Percentiles rank a stretch among this genome's conserved stretches.
Conservation (phyloP, 2,113 vertebrate species). For the Sitta europaea region DNA sequence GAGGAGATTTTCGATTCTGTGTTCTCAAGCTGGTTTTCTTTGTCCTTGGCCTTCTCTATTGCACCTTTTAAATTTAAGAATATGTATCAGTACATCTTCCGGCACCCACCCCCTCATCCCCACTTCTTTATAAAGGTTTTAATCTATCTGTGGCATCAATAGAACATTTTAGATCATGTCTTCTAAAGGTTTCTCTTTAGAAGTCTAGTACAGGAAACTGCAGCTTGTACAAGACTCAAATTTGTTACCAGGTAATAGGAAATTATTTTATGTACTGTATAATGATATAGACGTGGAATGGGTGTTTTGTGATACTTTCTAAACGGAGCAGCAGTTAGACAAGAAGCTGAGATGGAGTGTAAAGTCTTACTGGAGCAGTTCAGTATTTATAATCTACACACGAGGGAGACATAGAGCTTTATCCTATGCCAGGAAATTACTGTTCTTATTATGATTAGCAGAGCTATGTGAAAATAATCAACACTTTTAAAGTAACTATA, state of each 20-base stretch:
- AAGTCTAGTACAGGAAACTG: neutral
- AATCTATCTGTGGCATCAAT: neutral
- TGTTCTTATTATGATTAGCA: neutral
- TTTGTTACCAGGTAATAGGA: neutral
- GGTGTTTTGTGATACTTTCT: neutral
- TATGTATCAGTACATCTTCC: neutral
- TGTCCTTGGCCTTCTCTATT: neutral
- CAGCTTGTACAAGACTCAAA: neutral
- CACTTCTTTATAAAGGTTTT: neutral
- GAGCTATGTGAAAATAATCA: neutral
- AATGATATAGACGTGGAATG: neutral
- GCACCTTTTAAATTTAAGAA: neutral
- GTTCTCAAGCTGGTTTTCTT: neutral
- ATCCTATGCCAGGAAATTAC: neutral
- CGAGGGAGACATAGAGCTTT: neutral
- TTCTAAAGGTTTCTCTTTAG: neutral
- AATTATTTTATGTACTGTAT: neutral
- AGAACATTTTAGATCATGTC: neutral
- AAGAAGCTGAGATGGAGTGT: neutral
- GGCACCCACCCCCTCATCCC: rapidly evolving
- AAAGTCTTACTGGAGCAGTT: neutral
- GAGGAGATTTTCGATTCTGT: neutral
- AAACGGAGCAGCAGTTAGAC: neutral
- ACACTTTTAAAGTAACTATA: neutral
- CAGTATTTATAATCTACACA: neutral